Base-by-base conservation (phyloP, 2,888 invertebrate genomes). In the Pelosia muscerda region DNA sequence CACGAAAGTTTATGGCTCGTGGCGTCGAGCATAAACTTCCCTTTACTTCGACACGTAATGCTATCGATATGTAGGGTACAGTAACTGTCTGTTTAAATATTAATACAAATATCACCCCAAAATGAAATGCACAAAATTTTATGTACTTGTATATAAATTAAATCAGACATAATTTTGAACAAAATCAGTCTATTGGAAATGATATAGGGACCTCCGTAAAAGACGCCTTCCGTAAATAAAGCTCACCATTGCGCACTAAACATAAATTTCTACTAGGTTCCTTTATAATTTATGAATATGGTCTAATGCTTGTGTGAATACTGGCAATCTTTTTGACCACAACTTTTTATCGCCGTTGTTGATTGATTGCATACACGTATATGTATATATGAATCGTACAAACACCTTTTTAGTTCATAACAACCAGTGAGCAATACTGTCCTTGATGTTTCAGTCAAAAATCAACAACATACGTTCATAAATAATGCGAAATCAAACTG, bases 161-260 rank as follows among this genome's bases (percentile, higher is more conserved):
- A 42, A 42, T 19, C 42, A 19, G 19, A 19, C 42, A 19, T 42
- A 19, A 11, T 55, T 55, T 55, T 55, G 55, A 55, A 15, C 8
- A 55, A 55, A 55, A 55, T 55, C 13, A 23, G 23, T 55, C 23
- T 55, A 13, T 25, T 55, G 55, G 55, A 55, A 55, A 55, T 55
- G 55, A 55, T 55, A 55, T 23, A 55, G 23, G 11, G 10, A 25
- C 23, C 54, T 22, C 54, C n/a, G n/a, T 54, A 25, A 55, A 25
- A 55, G 55, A 15, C 23, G 25, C 15, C 23, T 55, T 1, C 55
- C 55, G 25, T 55, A 15, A 25, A 23, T 55, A 55, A 55, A 55
- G 25, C 25, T 55, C 25, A 25, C 55, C 55, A 6, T 55, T 25
- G 25, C 55, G 23, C 25, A 13, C 13, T 4, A 25, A 25, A 55